phyloP scores from a whole-genome alignment of 2,888 invertebrate genomes.

The Calephelis perditalis region DNA sequence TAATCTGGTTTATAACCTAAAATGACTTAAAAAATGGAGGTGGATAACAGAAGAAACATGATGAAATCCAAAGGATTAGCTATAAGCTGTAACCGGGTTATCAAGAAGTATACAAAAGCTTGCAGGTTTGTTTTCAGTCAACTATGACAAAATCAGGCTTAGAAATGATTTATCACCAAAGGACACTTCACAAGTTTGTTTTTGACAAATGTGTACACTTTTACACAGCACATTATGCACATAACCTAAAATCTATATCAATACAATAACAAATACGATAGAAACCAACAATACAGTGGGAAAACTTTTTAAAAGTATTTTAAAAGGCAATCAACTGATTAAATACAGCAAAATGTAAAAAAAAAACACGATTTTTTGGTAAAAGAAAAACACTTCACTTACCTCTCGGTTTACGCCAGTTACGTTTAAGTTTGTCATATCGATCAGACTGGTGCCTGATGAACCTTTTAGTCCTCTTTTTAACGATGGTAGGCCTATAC shows the following conservation, averaged over 20 bases:
- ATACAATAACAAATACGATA: not conserved
- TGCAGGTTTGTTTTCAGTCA: no score
- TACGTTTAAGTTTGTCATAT: constrained; percentile 96
- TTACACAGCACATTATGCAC: constrained; percentile 17
- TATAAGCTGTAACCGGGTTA: no score
- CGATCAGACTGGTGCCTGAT: constrained; percentile 99
- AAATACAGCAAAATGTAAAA: not conserved
- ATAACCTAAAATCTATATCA: constrained; percentile 19
- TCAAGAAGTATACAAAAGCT: no score
- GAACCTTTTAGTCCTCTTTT: constrained; percentile 99
- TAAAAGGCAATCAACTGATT: not conserved
- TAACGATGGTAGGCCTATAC: constrained; percentile 93
- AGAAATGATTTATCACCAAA: no score
- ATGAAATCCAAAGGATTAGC: no score
- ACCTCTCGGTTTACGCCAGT: constrained; percentile 99
- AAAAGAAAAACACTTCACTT: constrained; percentile 29
- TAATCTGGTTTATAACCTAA: no score
- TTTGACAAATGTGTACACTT: no score
- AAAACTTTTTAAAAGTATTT: not conserved
- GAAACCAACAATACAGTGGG: no score
- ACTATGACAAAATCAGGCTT: no score
- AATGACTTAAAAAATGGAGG: no score
- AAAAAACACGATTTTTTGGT: not conserved
- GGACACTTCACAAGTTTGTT: no score
- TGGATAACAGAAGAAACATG: no score